Evolutionary conservation across 35 echinoderm and acorn worm species (phyloP).

Genomic region (Acanthaster planci): DNA sequence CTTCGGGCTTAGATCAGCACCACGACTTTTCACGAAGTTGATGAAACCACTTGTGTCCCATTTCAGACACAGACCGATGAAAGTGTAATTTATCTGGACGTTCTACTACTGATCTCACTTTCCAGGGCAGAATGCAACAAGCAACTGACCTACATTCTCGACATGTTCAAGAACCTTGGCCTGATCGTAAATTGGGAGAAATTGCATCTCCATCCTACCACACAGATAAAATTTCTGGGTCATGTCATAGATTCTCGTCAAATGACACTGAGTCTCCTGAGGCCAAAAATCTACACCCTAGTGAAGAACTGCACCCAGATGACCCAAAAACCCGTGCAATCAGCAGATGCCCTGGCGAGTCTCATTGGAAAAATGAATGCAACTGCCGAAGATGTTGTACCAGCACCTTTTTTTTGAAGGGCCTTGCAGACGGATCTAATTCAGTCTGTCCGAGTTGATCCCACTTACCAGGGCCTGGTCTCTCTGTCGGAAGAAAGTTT

Average conservation of each 20-base stretch:
- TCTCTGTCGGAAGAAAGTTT: too few relatives aligned
- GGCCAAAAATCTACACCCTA: conserved; percentile 15
- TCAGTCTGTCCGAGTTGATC: too few relatives aligned
- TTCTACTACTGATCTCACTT: background rate
- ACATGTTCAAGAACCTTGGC: conserved; percentile 29
- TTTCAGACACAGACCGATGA: conserved; percentile 36
- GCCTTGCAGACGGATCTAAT: conserved; percentile 31
- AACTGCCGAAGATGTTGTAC: too few relatives aligned
- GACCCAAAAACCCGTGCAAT: too few relatives aligned
- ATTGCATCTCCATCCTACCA: conserved; percentile 6
- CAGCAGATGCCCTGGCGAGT: conserved; percentile 20
- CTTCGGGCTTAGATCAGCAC: conserved; percentile 42
- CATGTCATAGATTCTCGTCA: too few relatives aligned
- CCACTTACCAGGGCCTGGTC: conserved; percentile 27
- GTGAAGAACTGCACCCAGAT: conserved; percentile 9
- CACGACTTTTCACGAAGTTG: conserved; percentile 56
- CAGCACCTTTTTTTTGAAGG: conserved; percentile 35
- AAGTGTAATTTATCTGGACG: conserved; percentile 34
- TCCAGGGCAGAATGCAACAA: background rate
- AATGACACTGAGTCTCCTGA: too few relatives aligned
- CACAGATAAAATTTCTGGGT: conserved; percentile 20
- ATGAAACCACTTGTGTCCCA: conserved; percentile 47
- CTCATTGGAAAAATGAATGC: conserved; percentile 33
- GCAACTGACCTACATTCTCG: background rate
- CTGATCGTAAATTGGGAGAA: conserved; percentile 36